These are phyloP conservation scores for Tetragonula clypearis DNA, from an alignment of 1,140 invertebrate genomes.

Conservation along the genomic window DNA sequence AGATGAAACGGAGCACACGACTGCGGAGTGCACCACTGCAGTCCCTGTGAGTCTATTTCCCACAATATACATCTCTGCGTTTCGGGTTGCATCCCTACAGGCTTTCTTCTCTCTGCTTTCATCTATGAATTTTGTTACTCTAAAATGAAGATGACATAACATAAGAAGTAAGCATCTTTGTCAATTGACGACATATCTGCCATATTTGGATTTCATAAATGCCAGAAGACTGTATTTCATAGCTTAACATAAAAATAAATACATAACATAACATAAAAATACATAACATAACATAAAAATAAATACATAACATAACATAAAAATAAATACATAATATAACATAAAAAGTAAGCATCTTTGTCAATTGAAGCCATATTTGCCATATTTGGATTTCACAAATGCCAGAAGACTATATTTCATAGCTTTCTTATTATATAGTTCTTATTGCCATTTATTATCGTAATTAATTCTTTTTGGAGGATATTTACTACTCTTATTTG, in stretches of 20 bases:
- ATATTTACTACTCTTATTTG: neutral
- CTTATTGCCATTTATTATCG: neutral
- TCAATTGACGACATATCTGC: no score
- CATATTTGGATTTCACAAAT: no score
- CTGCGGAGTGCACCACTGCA: no score
- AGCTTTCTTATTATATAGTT: neutral
- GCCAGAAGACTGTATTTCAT: no score
- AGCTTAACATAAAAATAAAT: no score
- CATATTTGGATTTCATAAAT: no score
- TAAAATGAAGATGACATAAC: no score
- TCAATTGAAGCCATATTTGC: neutral
- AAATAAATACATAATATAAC: no score
- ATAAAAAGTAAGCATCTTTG: neutral
- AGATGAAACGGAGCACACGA: conserved; percentile 33
- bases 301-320: no score
- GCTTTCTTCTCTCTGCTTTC: neutral
- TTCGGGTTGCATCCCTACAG: conserved; percentile 48
- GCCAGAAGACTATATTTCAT: neutral
- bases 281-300: neutral
- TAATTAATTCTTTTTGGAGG: neutral
- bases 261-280: no score
- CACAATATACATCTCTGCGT: conserved; percentile 35
- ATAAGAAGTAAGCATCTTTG: neutral
- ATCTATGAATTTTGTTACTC: neutral
- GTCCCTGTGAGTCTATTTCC: conserved; percentile 49